Evolutionary conservation across 1,140 invertebrate genomes (phyloP), one percentile per base, ranked within the genome.

Genomic region (Eubasilissa regina): DNA sequence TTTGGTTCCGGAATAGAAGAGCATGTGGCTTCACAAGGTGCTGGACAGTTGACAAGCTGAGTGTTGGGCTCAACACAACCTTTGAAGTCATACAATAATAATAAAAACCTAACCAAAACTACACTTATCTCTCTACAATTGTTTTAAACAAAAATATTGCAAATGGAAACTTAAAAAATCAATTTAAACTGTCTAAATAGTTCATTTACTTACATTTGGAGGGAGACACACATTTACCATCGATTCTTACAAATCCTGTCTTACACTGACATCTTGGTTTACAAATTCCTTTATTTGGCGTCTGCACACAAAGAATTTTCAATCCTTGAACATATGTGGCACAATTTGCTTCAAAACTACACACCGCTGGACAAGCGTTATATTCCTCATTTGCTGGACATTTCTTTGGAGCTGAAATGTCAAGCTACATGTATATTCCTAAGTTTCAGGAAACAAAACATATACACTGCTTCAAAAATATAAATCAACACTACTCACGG

Each of bases 281-380:
- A n/a, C n/a, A n/a, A n/a, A n/a, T n/a, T n/a, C n/a, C n/a, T n/a
- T n/a, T n/a, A n/a, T n/a, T n/a, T n/a, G 25, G 21, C 55, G 68
- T 62, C 13, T 8, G 44, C 77, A 62, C 13, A 3, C 45, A 19
- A 19, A 70, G 66, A 7, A 75, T 19, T n/a, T n/a, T n/a, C n/a
- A n/a, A n/a, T 35, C 78, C 78, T 15, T 17, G 0, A 0, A 75
- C 21, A 12, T 43, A 60, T 64, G 25, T 35, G 0, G 0, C 9
- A 70, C 78, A 80, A 47, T 66, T 48, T 17, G 19, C 60, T 19
- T 75, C 72, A 55, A 68, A 68, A 4, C 51, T 68, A 53, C 78
- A 80, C 11, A 68, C 55, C 17, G 25, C 55, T 21, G 73, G 73
- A 15, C 51, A 75, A 4, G 53, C 0, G 55, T 75, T 75, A 13